Evolutionary conservation across 2,888 invertebrate species (phyloP), one percentile per base, ranked within the genome.

Genomic region (Heliconius erato): DNA sequence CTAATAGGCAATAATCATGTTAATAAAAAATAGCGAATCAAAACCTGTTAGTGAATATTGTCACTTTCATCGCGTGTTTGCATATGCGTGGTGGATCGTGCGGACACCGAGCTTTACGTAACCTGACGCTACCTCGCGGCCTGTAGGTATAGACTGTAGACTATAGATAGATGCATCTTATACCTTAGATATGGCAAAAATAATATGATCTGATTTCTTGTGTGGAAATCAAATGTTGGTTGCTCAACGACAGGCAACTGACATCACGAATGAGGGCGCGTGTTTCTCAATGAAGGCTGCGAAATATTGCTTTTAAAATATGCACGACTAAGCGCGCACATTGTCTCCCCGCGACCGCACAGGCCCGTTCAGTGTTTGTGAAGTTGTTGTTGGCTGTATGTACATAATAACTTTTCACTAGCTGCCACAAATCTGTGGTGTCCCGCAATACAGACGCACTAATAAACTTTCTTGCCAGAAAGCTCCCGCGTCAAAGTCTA

Each of bases 271-370:
- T 94, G 94, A 92, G 94, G 94, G 92, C 95, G 92, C 90, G 90
- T 91, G 91, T 96, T 95, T 94, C 95, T 93, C 94, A 95, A 95
- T 93, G 92, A 92, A 94, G 92, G 91, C 95, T 94, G 92, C 93
- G 94, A 95, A 95, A 95, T 91, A 89, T 93, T 94, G 93, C 92
- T 93, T 92, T 93, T 92, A 94, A 94, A 94, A 94, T 95, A 94
- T 94, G 92, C 94, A 95, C 94, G 94, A 94, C 91, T 92, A 90
- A 89, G 91, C 89, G 91, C 90, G 91, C 89, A 90, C 89, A 93
- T 92, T 93, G 91, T 93, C 89, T 89, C 89, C 88, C 85, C 86
- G 81, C 88, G 78, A 84, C 86, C 81, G 86, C 84, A 84, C 79
- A 82, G 85, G 81, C 74, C 68, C 63, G 79, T 79, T 72, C 65